These are phyloP conservation scores for Erpobdella octoculata DNA, from an alignment of 2,888 invertebrate species.

Conservation along the genomic window DNA sequence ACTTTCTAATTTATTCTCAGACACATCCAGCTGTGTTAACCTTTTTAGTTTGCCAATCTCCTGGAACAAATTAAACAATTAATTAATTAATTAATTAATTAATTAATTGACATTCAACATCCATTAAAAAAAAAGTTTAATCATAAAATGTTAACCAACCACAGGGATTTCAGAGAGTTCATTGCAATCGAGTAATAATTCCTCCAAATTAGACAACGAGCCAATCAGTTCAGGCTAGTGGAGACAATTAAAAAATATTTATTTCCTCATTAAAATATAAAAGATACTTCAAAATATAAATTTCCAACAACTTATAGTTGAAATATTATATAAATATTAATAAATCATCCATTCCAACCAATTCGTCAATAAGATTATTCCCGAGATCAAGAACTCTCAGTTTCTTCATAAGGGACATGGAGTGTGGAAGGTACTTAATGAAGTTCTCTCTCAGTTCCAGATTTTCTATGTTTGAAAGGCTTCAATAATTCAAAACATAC, in stretches of 20 bases:
- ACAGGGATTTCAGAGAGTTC: constrained; percentile 83
- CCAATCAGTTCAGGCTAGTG: constrained; percentile 83
- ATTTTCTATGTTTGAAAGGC: constrained; percentile 80
- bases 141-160: too few species aligned
- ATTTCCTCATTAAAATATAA: neutral
- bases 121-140: too few species aligned
- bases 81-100: neutral
- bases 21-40: constrained; percentile 85
- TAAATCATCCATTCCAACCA: too few species aligned
- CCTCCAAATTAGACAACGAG: constrained; percentile 80
- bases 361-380: constrained; percentile 92
- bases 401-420: constrained; percentile 76
- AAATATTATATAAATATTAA: too few species aligned
- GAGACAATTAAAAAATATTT: neutral
- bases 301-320: too few species aligned
- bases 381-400: constrained; percentile 90
- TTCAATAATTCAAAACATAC: too few species aligned
- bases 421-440: constrained; percentile 85
- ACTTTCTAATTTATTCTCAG: constrained; percentile 85
- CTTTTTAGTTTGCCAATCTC: constrained; percentile 83
- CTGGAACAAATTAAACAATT: constrained; percentile 47
- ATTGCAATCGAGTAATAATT: constrained; percentile 96
- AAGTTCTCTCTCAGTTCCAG: constrained; percentile 93
- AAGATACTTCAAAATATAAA: neutral
- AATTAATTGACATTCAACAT: neutral